Evolutionary conservation across 2,888 invertebrate genomes (phyloP).

Genomic region (Drosophila buzzatii): DNA sequence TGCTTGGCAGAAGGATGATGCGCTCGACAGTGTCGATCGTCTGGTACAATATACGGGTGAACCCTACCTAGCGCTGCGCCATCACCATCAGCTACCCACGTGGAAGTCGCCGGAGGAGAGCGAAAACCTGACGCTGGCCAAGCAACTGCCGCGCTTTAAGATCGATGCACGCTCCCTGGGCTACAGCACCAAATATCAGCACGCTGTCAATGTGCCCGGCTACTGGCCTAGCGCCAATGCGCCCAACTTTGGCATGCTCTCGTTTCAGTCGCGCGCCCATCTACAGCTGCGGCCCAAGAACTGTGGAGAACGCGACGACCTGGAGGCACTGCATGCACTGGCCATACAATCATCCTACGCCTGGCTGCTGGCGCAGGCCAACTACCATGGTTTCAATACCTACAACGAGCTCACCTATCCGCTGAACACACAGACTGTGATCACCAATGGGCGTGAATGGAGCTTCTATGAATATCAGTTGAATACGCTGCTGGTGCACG

Average conservation of each 20-base stretch:
- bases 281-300: conserved; percentile 85
- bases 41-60: conserved; percentile 89
- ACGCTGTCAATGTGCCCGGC: conserved; percentile 91
- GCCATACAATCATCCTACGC: conserved; percentile 92
- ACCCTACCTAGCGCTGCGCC: conserved; percentile 90
- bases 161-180: conserved; percentile 89
- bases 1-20: conserved; percentile 85
- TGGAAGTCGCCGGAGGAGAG: conserved; percentile 87
- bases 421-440: conserved; percentile 93
- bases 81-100: conserved; percentile 89
- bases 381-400: conserved; percentile 95
- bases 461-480: conserved; percentile 96
- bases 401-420: conserved; percentile 97
- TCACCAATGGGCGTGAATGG: conserved; percentile 95
- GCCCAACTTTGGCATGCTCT: conserved; percentile 91
- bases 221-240: conserved; percentile 92
- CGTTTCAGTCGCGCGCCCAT: conserved; percentile 90
- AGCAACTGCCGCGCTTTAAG: conserved; percentile 86
- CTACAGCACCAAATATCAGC: conserved; percentile 86
- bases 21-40: conserved; percentile 88
- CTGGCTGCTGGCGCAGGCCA: conserved; percentile 92
- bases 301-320: conserved; percentile 86
- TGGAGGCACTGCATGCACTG: conserved; percentile 90
- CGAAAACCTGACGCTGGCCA: conserved; percentile 85
- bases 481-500: conserved; percentile 92